Evolutionary conservation across 2,113 vertebrate genomes (phyloP).

Genomic region (Motacilla alba): DNA sequence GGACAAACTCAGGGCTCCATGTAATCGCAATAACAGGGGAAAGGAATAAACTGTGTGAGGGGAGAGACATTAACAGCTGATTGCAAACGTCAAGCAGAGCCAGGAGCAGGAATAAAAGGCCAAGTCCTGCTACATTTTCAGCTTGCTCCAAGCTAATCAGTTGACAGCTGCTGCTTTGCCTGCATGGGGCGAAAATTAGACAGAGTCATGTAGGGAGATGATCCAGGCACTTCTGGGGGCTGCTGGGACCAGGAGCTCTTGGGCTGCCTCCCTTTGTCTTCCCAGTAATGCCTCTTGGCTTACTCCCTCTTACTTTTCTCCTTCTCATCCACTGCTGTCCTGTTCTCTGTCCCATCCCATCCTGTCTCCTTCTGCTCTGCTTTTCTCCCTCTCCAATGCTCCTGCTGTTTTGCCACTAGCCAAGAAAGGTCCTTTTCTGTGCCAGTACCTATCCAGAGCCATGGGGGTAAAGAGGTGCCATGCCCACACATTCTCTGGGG

Average conservation of each 20-base stretch:
- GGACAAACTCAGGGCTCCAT: background rate
- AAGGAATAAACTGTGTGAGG: background rate
- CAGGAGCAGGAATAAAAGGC: slow-evolving; percentile 2
- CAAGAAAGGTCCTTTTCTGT: background rate
- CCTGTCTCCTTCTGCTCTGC: background rate
- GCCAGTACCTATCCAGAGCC: background rate
- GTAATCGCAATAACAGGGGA: background rate
- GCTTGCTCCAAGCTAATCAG: background rate
- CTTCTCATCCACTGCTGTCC: background rate
- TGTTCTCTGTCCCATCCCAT: background rate
- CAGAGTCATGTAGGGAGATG: background rate
- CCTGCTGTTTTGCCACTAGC: background rate
- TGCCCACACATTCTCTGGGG: rapidly evolving
- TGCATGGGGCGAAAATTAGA: background rate
- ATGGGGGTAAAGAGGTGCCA: background rate
- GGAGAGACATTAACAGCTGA: slow-evolving; percentile 7
- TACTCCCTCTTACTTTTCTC: background rate
- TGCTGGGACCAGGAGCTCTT: background rate
- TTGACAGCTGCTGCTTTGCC: background rate
- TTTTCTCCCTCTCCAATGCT: background rate
- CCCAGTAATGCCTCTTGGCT: background rate
- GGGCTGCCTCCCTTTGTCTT: background rate
- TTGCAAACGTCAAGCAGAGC: slow-evolving; percentile 25
- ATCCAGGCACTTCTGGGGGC: background rate
- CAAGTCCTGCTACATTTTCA: background rate